Percentiles rank a stretch among this genome's conserved stretches.
Evolutionary conservation across 2,113 vertebrate genomes (phyloP).

Genomic region (Ceyx cyanopectus): DNA sequence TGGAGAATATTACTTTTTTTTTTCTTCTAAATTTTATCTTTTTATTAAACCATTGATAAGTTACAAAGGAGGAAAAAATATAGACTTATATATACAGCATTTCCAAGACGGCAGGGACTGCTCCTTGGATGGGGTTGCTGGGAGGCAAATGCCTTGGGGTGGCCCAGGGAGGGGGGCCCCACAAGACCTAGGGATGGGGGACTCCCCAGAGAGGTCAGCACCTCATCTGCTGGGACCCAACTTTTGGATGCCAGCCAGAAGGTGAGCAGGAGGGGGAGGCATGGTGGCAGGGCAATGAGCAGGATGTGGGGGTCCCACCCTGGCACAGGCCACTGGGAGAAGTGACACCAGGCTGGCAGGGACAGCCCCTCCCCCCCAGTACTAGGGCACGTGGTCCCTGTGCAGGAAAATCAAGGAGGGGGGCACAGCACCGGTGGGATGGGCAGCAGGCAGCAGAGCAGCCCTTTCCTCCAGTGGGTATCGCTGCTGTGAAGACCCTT

Average conservation of each 20-base stretch:
- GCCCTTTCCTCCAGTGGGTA: neutral
- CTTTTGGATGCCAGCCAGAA: neutral
- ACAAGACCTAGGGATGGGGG: neutral
- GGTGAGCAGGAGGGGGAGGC: neutral
- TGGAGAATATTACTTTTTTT: neutral
- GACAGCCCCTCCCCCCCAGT: neutral
- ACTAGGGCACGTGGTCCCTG: neutral
- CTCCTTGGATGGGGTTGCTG: neutral
- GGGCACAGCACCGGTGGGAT: neutral
- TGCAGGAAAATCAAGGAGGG: neutral
- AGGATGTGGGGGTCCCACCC: neutral
- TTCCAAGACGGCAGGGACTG: constrained; percentile 54
- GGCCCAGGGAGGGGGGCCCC: neutral
- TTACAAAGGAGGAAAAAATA: constrained; percentile 78
- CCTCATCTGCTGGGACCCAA: neutral
- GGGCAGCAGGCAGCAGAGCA: neutral
- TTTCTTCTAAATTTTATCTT: constrained; percentile 64
- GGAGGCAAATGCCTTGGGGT: neutral
- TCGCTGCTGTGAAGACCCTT: neutral
- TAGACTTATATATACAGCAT: constrained; percentile 74
- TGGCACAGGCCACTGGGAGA: neutral
- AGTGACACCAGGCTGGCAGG: neutral
- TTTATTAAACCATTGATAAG: constrained; percentile 77
- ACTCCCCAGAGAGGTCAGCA: neutral
- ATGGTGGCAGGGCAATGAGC: neutral